phyloP scores from a whole-genome alignment of 2,113 vertebrate species.

The Camelus bactrianus region DNA sequence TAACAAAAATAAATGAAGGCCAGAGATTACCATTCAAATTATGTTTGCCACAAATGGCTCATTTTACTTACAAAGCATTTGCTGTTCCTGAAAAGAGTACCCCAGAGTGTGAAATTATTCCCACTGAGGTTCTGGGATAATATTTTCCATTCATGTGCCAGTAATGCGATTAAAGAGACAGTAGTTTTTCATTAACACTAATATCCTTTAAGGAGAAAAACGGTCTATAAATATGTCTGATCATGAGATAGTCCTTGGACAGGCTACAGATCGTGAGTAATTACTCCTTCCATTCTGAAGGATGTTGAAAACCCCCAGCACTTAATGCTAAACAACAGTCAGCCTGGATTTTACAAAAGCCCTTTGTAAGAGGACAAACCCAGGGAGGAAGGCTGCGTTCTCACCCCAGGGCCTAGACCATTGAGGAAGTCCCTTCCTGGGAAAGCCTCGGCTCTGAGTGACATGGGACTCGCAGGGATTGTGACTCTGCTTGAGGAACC shows the following conservation, averaged over 20 bases:
- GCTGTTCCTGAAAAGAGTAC: conserved; percentile 62
- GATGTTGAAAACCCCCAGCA: conserved; percentile 31
- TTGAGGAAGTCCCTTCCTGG: neutral
- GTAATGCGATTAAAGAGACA: conserved; percentile 66
- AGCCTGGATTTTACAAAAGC: conserved; percentile 23
- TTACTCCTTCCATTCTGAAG: conserved; percentile 66
- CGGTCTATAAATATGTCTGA: conserved; percentile 73
- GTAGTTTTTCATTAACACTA: conserved; percentile 80
- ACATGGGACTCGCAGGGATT: neutral
- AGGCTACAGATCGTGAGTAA: conserved; percentile 71
- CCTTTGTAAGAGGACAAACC: conserved; percentile 57
- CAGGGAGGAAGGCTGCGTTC: conserved; percentile 47
- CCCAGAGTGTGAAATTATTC: conserved; percentile 66
- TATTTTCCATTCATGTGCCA: conserved; percentile 67
- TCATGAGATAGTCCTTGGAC: conserved; percentile 75
- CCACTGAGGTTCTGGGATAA: conserved; percentile 75
- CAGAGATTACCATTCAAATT: conserved; percentile 26
- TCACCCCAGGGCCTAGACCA: neutral
- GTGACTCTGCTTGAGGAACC: neutral
- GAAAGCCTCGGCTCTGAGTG: neutral
- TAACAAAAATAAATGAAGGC: neutral
- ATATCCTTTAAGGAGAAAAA: conserved; percentile 71
- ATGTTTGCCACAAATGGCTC: conserved; percentile 24
- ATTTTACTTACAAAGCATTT: conserved; percentile 62
- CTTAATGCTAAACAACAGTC: conserved; percentile 48